A percentile compares a stretch with the other conserved stretches of the same genome.
These are phyloP conservation scores for Parazoanthus atlanticus DNA, from an alignment of 92 coral and sea anemone species.

Conservation along the genomic window DNA sequence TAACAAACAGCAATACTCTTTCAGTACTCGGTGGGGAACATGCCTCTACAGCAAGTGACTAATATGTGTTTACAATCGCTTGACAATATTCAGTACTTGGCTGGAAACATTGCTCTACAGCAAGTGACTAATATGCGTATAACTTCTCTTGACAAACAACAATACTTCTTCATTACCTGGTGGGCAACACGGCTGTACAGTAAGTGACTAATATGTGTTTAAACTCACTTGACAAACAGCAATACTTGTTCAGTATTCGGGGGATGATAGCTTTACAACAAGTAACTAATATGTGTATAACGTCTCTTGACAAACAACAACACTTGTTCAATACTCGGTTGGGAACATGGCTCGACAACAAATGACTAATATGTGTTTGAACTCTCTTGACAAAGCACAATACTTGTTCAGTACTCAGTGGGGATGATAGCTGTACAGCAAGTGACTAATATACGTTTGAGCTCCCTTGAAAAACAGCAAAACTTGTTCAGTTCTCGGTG, in stretches of 20 bases:
- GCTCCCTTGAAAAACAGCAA: constrained; percentile 28
- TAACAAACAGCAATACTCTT: no score
- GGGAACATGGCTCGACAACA: not conserved
- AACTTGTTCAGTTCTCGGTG: not conserved
- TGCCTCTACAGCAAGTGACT: not conserved
- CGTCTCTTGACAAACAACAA: constrained; percentile 34
- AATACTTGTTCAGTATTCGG: no score
- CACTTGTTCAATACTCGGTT: no score
- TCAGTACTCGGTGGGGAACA: not conserved
- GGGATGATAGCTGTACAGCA: not conserved
- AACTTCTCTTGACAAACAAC: constrained; percentile 35
- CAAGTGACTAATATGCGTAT: not conserved
- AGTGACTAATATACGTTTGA: not conserved
- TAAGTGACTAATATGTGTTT: not conserved
- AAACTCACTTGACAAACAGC: no score
- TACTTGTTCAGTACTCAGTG: not conserved
- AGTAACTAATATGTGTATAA: not conserved
- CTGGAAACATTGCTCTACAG: not conserved
- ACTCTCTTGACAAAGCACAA: constrained; percentile 39
- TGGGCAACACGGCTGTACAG: not conserved
- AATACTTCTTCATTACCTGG: not conserved
- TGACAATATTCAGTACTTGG: no score
- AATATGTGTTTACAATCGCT: no score
- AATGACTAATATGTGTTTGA: not conserved
- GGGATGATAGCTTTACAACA: no score